These are phyloP conservation scores for Penaeus chinensis DNA, from an alignment of 1,140 invertebrate species.

Conservation along the genomic window DNA sequence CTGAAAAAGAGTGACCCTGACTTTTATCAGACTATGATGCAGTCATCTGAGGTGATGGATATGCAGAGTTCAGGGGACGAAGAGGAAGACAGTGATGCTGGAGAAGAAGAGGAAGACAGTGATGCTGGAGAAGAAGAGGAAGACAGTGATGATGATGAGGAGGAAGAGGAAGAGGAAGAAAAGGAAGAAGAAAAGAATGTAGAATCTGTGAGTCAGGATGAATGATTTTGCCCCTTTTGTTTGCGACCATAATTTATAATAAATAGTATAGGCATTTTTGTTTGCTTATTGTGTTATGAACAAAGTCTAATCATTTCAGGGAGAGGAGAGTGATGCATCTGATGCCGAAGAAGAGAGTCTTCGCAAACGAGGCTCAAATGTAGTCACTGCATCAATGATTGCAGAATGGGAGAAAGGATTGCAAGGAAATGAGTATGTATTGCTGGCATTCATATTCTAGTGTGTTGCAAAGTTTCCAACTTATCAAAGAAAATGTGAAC, in stretches of 20 bases:
- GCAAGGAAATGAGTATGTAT: slow-evolving; percentile 22
- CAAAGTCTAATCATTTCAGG: neutral
- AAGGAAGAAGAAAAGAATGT: too few species aligned
- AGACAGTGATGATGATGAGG: too few species aligned
- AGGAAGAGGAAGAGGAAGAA: neutral
- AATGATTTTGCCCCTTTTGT: too few species aligned
- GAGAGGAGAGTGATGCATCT: slow-evolving; percentile 35
- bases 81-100: slow-evolving; percentile 22
- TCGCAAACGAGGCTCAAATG: slow-evolving; percentile 24
- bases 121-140: neutral
- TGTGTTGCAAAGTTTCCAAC: neutral
- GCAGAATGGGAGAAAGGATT: slow-evolving; percentile 36
- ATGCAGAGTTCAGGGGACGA: slow-evolving; percentile 30
- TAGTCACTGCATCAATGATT: slow-evolving; percentile 36
- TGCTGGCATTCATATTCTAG: neutral
- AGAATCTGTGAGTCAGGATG: too few species aligned
- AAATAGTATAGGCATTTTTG: too few species aligned
- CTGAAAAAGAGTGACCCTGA: slow-evolving; percentile 49
- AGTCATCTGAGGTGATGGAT: slow-evolving; percentile 47
- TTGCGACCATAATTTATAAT: too few species aligned
- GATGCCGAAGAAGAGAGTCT: slow-evolving; percentile 31
- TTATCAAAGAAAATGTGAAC: too few species aligned
- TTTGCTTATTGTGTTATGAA: neutral
- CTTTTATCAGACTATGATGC: slow-evolving; percentile 42
- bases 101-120: neutral